Evolutionary conservation across 2,797 vertebrate genomes (phyloP).

Genomic region (Acanthiza pusilla): DNA sequence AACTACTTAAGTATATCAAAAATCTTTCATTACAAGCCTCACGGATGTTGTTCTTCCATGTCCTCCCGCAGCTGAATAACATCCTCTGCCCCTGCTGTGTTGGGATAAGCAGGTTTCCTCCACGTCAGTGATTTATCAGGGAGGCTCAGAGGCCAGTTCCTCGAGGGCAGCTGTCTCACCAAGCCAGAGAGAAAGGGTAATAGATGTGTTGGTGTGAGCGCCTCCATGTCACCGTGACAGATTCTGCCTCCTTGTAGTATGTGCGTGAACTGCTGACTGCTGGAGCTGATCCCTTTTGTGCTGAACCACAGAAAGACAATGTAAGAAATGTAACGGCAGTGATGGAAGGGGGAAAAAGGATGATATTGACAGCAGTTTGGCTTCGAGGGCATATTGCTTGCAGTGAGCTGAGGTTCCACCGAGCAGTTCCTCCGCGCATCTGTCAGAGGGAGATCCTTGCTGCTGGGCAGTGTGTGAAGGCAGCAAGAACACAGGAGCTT

Average conservation of each 20-base stretch:
- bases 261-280: not conserved
- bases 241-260: not conserved
- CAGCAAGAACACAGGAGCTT: not conserved
- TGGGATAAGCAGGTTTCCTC: slow-evolving; percentile 38
- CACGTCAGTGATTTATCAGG: slow-evolving; percentile 34
- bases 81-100: not conserved
- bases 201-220: not conserved
- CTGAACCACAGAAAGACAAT: not conserved
- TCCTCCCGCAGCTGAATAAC: slow-evolving; percentile 26
- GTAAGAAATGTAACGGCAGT: not conserved
- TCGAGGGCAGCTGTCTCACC: not conserved
- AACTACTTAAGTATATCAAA: slow-evolving; percentile 72
- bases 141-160: slow-evolving; percentile 8
- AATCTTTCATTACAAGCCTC: slow-evolving; percentile 58
- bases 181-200: slow-evolving; percentile 30
- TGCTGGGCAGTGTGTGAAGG: not conserved
- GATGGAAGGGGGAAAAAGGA: not conserved
- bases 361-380: not conserved
- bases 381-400: not conserved
- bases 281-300: not conserved
- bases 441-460: fast-evolving
- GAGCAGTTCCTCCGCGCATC: not conserved
- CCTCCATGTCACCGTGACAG: not conserved
- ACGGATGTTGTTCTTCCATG: slow-evolving; percentile 47
- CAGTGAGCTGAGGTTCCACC: not conserved